phyloP scores from a whole-genome alignment of 2,797 vertebrate genomes.

The Glossophaga mutica region DNA sequence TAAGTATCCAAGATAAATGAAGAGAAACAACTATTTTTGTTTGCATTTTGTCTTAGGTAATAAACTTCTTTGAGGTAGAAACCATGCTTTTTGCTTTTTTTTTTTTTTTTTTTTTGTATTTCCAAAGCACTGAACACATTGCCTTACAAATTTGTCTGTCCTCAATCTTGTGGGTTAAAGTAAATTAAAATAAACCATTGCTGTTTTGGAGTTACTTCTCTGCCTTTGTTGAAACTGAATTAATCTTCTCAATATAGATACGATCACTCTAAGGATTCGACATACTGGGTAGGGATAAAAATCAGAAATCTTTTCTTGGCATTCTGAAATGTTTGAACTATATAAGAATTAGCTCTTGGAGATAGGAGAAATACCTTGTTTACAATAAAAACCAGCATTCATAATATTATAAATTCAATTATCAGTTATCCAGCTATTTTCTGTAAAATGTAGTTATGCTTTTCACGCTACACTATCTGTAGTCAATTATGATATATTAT shows the following conservation, averaged over 20 bases:
- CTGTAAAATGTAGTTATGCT: background rate
- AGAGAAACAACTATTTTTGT: background rate
- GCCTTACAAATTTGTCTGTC: background rate
- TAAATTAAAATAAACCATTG: slow-evolving; percentile 37
- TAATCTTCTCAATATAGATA: slow-evolving; percentile 16
- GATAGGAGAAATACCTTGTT: background rate
- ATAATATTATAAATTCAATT: slow-evolving; percentile 24
- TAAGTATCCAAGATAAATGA: background rate
- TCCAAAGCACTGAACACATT: background rate
- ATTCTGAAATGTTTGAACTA: background rate
- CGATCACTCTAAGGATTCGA: background rate
- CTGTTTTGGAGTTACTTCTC: background rate
- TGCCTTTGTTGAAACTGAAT: slow-evolving; percentile 20
- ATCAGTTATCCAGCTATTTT: slow-evolving; percentile 7
- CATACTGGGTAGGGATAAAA: background rate
- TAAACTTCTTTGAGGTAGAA: background rate
- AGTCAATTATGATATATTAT: slow-evolving; percentile 50
- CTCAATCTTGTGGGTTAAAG: background rate
- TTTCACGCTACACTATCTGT: background rate
- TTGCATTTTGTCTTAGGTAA: slow-evolving; percentile 3
- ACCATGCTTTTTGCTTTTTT: background rate
- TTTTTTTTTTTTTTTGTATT: background rate
- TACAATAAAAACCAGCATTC: background rate
- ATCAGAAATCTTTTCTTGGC: background rate
- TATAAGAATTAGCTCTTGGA: background rate